These are phyloP conservation scores for Porites evermanni DNA, from an alignment of 92 coral and sea anemone species.

Conservation along the genomic window DNA sequence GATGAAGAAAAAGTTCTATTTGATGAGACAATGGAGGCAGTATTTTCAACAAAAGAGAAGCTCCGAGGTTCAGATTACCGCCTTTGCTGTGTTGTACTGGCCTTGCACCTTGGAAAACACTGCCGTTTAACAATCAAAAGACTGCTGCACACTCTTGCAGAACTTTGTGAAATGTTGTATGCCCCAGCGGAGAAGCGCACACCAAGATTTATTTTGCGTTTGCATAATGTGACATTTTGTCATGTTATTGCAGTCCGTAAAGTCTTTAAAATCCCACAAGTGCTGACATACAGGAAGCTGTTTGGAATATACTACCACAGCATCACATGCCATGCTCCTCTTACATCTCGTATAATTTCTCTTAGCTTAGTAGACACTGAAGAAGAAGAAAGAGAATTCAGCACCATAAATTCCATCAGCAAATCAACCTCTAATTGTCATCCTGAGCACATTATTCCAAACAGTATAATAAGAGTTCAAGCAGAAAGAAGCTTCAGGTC, in stretches of 20 bases:
- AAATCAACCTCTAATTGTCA: conserved; percentile 36
- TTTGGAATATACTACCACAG: conserved; percentile 22
- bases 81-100: not conserved
- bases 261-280: conserved; percentile 20
- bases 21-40: conserved; percentile 17
- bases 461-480: conserved; percentile 31
- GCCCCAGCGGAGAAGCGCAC: conserved; percentile 32
- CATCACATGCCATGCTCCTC: conserved; percentile 1
- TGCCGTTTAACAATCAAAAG: conserved; percentile 9
- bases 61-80: not conserved
- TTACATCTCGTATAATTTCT: not conserved
- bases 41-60: conserved; percentile 16
- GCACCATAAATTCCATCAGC: conserved; percentile 32
- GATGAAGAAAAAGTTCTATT: conserved; percentile 9
- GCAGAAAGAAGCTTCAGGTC: conserved; percentile 33
- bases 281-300: conserved; percentile 16
- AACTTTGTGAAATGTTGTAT: conserved; percentile 26
- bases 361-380: conserved; percentile 28
- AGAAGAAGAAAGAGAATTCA: conserved; percentile 29
- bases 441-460: conserved; percentile 36
- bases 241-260: conserved; percentile 14
- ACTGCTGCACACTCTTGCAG: conserved; percentile 37
- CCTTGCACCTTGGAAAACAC: not conserved
- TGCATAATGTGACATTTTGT: conserved; percentile 40
- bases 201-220: conserved; percentile 17